A percentile compares a stretch with the other conserved stretches of the same genome.
phyloP scores from a whole-genome alignment of 2,888 invertebrate genomes.

The Tricholauxania praeusta region DNA sequence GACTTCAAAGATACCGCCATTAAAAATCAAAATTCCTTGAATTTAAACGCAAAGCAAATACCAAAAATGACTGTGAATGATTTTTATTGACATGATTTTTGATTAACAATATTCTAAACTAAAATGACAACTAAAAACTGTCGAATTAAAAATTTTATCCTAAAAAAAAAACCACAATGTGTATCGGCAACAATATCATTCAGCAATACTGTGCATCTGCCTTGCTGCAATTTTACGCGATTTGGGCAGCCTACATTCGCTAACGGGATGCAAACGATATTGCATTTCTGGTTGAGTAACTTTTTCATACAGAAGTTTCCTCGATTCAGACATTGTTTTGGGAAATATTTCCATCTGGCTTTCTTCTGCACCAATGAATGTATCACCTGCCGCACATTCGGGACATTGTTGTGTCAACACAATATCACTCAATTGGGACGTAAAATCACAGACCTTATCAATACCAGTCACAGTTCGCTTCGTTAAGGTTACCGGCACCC shows the following conservation, averaged over 20 bases:
- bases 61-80: too few species aligned
- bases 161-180: too few species aligned
- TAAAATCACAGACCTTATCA: conserved; percentile 54
- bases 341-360: conserved; percentile 54
- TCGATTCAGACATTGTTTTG: conserved; percentile 51
- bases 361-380: conserved; percentile 61
- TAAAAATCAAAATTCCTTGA: too few species aligned
- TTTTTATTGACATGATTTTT: too few species aligned
- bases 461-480: conserved; percentile 62
- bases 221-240: conserved; percentile 61
- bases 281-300: conserved; percentile 64
- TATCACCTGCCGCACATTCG: conserved; percentile 65
- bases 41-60: too few species aligned
- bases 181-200: not conserved
- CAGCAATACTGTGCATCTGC: conserved; percentile 43
- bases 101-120: too few species aligned
- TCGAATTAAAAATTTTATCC: too few species aligned
- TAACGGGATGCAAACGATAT: conserved; percentile 63
- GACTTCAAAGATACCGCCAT: too few species aligned
- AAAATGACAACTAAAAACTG: too few species aligned
- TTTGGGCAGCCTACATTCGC: conserved; percentile 61
- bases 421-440: conserved; percentile 70
- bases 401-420: conserved; percentile 64
- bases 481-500: not conserved
- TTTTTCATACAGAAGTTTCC: conserved; percentile 59